Evolutionary conservation across 1,140 invertebrate genomes (phyloP), one percentile per base, ranked within the genome.

Genomic region (Zelostemma sp.): DNA sequence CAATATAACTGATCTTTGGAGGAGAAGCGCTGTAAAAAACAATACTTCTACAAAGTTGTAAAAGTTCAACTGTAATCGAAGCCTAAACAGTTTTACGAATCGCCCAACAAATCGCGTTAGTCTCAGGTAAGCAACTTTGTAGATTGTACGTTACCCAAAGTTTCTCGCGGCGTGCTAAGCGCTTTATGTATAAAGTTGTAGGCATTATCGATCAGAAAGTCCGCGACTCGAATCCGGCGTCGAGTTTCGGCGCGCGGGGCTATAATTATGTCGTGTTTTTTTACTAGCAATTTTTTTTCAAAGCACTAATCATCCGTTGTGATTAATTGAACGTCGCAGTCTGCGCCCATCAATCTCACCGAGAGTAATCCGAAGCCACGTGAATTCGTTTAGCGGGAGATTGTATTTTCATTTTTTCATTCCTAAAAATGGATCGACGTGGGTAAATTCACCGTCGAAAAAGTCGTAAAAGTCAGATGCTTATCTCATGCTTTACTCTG

Each of bases 151-250:
- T 46, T 46, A 46, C 11, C 16, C 8, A 46, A 47, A 21, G 3
- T 47, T 47, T 47, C 45, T 6, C 40, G 40, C 9, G 40, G 21
- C 12, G 43, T 28, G 46, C 12, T n/a, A 15, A 9, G 16, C 14
- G 14, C 3, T 50, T 25, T 18, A 50, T 18, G 47, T 31, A 18
- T 14, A 12, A 35, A 50, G 11, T 35, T 50, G 48, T 18, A n/a
- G n/a, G n/a, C n/a, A 17, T 17, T 50, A 50, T 50, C 31, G 31
- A 50, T 50, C 48, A 17, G 14, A 35, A 50, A 50, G 48, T 50
- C 48, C 16, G 28, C 14, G 21, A 35, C 14, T 35, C 12, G 16
- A 17, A 50, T 35, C 18, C 9, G 31, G 31, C 12, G 48, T 50
- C n/a, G 48, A 35, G 15, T 50, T 50, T 50, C 48, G 12, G 47